Evolutionary conservation across 2,888 invertebrate species (phyloP), one percentile per base, ranked within the genome.

Genomic region (Metopia argyrocephala): DNA sequence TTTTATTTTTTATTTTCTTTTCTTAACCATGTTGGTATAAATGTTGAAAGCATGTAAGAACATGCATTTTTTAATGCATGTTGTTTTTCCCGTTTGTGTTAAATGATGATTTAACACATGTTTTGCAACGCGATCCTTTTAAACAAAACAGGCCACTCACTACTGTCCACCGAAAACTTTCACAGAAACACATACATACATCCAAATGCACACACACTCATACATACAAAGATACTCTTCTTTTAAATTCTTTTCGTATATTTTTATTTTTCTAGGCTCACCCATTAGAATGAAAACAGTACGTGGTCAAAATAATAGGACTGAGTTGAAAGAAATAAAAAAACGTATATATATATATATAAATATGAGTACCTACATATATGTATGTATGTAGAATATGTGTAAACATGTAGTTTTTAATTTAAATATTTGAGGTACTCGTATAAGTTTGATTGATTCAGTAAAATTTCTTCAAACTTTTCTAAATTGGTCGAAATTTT

Each of bases 61-160:
- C 81, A 81, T 78, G 74, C 59, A 81, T 78, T 81, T 81, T 81
- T 81, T 78, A 81, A 81, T 81, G 78, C 81, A 81, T 75, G 78
- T 81, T 81, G 78, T 74, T 78, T 54, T 78, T 28, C 74, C 78
- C 81, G 81, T 78, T 81, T 81, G 74, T 81, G 81, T 81, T 81
- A 81, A 81, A 81, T 81, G 81, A 81, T 81, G 81, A 81, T 81
- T 81, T 81, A 81, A 81, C 81, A 81, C 78, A 78, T 81, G 81
- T 81, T 81, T 69, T 78, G 66, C 81, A 81, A 81, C 81, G 81
- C 81, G 81, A 81, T 81, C 81, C 81, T 78, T 81, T 78, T 74
- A 75, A 59, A 66, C 74, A 76, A 31, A 79, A 75, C 75, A 70
- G 81, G 70, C 78, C 78, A 71, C 59, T 61, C 59, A 61, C 71